Evolutionary conservation across 1,140 invertebrate genomes (phyloP).

Genomic region (Coptotermes formosanus): DNA sequence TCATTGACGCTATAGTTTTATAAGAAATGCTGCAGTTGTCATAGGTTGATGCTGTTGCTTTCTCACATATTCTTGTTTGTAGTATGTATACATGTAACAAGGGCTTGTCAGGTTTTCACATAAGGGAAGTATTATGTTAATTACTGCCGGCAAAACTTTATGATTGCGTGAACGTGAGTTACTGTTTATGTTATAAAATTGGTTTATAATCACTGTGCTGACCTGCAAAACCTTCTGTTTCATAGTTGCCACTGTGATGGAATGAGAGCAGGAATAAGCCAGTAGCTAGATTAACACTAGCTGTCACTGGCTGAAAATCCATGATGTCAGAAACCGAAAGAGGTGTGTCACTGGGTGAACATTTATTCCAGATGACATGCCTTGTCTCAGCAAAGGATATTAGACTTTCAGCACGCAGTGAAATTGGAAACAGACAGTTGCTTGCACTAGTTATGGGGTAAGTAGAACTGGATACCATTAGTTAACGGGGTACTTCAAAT

Average conservation of each 20-base stretch:
- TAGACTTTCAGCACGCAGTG: constrained; percentile 44
- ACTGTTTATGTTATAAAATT: background rate
- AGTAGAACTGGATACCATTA: background rate
- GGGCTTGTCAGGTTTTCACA: too few species aligned
- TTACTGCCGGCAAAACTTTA: too few species aligned
- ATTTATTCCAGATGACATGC: constrained; percentile 47
- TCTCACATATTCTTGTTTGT: too few species aligned
- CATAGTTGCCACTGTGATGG: constrained; percentile 7
- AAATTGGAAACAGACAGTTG: constrained; percentile 44
- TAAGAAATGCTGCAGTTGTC: background rate
- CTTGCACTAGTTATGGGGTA: constrained; percentile 46
- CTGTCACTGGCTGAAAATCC: background rate
- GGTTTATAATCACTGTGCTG: background rate
- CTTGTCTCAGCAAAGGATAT: constrained; percentile 49
- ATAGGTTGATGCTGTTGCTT: background rate
- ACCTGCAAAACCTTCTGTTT: background rate
- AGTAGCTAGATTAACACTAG: constrained; percentile 12
- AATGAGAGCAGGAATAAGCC: background rate
- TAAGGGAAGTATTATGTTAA: too few species aligned
- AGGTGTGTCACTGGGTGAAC: background rate
- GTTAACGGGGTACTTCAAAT: background rate
- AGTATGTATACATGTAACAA: too few species aligned
- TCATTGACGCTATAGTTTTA: background rate
- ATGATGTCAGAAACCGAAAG: background rate
- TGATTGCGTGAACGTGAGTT: background rate